These are phyloP conservation scores for Isoperla grammatica DNA, from an alignment of 2,888 invertebrate species.

Conservation along the genomic window DNA sequence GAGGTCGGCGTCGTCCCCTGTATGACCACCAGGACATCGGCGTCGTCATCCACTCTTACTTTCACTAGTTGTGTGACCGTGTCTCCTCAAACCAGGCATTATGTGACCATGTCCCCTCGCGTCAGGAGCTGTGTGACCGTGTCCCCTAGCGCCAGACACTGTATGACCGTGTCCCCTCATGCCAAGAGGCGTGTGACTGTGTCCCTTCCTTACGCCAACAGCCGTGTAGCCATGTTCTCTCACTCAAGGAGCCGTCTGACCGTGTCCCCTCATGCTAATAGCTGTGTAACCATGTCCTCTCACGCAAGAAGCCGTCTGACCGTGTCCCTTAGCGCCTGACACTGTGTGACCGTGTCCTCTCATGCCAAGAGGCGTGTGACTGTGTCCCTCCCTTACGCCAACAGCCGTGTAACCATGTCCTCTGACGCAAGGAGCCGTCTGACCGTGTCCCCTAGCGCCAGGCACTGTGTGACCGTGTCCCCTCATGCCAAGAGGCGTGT, in stretches of 20 bases:
- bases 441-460: not conserved
- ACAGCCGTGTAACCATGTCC: slow-evolving; percentile 2
- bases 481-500: too few relatives aligned
- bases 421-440: slow-evolving; percentile 16
- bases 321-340: too few relatives aligned
- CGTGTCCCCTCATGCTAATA: too few relatives aligned
- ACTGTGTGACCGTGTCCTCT: too few relatives aligned
- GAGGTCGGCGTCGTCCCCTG: not conserved
- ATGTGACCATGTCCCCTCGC: not conserved
- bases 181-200: not conserved
- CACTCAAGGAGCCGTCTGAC: too few relatives aligned
- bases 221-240: too few relatives aligned
- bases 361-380: too few relatives aligned
- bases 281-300: slow-evolving; percentile 8
- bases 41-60: not conserved
- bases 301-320: slow-evolving; percentile 9
- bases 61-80: slow-evolving; percentile 4
- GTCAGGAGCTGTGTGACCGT: too few relatives aligned
- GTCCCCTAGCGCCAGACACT: not conserved
- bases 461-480: too few relatives aligned
- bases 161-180: slow-evolving; percentile 6
- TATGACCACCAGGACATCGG: not conserved
- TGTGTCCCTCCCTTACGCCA: too few relatives aligned
- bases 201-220: too few relatives aligned
- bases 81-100: slow-evolving; percentile 10